Evolutionary conservation across 1,140 invertebrate genomes (phyloP), one percentile per base, ranked within the genome.

Genomic region (Tenebrio molitor): DNA sequence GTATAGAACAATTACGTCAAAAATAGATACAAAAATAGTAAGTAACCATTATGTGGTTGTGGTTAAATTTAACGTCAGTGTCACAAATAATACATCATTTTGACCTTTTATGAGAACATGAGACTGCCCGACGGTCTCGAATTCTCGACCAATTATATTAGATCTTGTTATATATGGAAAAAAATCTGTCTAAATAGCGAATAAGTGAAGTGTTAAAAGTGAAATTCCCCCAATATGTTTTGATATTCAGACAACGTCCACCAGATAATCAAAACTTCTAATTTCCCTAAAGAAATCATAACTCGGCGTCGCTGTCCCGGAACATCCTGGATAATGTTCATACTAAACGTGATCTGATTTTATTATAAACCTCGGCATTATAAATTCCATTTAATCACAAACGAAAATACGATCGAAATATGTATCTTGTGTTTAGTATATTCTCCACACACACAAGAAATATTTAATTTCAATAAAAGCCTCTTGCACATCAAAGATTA

Each of bases 261-360:
- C 64, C 33, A 67, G 42, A 74, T 74, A 74, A 74, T 71, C 67
- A 74, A 70, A 74, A 74, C 72, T 74, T 74, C 62, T 74, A 53
- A 74, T 74, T 74, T 74, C 72, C 72, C 72, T 50, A 74, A 74
- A 74, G 72, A 74, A 74, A 74, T 74, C 72, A 70, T 21, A 34
- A n/a, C 42, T 62, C 16, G 12, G 12, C 19, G 8, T 23, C 46
- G 39, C 53, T 62, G 25, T 39, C 46, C 34, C 19, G 71, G 41
- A 46, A 67, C 46, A 34, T 69, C 46, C 71, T 29, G 50, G 53
- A 44, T 69, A 50, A 62, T 73, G 71, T 74, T 74, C 68, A 74
- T 70, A 74, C 58, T 74, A 74, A 74, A 74, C 72, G 72, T 74
- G 72, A 25, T 64, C 69, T 73, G 71, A 73, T 73, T 73, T 69